Base-by-base conservation (phyloP, 2,888 invertebrate species). In the Archips xylosteana region DNA sequence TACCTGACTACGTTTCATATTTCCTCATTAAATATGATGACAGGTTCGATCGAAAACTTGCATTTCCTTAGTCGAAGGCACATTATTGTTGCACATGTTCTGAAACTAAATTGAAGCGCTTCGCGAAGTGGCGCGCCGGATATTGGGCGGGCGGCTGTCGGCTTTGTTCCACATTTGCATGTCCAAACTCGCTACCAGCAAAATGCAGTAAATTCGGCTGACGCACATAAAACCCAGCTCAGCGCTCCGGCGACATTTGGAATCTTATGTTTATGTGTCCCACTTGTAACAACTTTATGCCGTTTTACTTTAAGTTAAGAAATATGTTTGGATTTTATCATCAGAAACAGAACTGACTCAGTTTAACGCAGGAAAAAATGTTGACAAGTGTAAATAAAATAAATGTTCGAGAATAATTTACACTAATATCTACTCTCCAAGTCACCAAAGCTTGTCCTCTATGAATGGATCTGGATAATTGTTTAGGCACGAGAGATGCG, bases 141-240 rank as follows among this genome's bases (percentile, higher is more conserved):
- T 75, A 78, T 75, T 75, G 70, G 69, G 74, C 69, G 74, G 62
- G 69, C 70, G 74, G 70, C 74, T 75, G 74, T 74, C 71, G 64
- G 77, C 75, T 75, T 62, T 70, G 75, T 67, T 75, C 77, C 60
- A 75, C 74, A 75, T 75, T 64, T 75, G 62, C 70, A 69, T 74
- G 74, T 71, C 69, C 73, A 69, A 78, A 67, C 70, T 62, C 63
- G 61, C 63, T 66, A 57, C 54, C 62, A 65, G 60, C 63, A 54
- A 74, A 74, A 65, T 70, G 36, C 23, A 68, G 68, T 51, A 49
- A 49, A 34, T 64, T 36, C 54, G 61, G 62, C 71, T 61, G 66
- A 62, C 57, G 62, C 13, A 36, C 36, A 57, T 69, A 49, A 57
- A 68, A 64, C 54, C 63, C 59, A 45, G 63, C 49, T 36, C 57